These are phyloP conservation scores for Tylochromis polylepis DNA, from an alignment of 2,113 vertebrate species.

Conservation along the genomic window DNA sequence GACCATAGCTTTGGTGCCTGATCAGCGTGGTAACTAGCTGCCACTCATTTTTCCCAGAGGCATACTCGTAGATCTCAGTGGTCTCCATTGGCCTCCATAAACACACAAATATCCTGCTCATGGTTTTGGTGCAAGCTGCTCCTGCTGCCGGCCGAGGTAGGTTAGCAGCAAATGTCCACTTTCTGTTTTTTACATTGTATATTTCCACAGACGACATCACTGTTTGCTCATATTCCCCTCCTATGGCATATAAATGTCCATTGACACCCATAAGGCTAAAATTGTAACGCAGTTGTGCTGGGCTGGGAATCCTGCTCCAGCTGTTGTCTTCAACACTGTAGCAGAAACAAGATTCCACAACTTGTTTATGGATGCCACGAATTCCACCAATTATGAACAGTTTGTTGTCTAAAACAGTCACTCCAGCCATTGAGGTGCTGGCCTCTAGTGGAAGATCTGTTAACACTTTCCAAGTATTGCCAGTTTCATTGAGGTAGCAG, in stretches of 20 bases:
- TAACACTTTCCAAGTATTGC: constrained; percentile 79
- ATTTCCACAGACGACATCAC: constrained; percentile 81
- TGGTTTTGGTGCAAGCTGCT: constrained; percentile 76
- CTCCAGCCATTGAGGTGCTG: constrained; percentile 86
- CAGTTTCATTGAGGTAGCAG: constrained; percentile 83
- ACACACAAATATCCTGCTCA: constrained; percentile 85
- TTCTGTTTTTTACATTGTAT: constrained; percentile 65
- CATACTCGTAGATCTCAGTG: constrained; percentile 80
- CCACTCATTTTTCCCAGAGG: constrained; percentile 68
- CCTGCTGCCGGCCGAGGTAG: constrained; percentile 78
- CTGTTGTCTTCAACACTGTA: constrained; percentile 65
- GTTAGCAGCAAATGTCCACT: constrained; percentile 78
- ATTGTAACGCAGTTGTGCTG: constrained; percentile 82
- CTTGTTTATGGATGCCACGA: constrained; percentile 77
- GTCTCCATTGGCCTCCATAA: constrained; percentile 85
- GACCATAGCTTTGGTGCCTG: constrained; percentile 83
- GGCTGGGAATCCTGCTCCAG: constrained; percentile 79
- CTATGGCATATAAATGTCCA: constrained; percentile 79
- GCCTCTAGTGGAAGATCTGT: constrained; percentile 79
- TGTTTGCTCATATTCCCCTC: constrained; percentile 78
- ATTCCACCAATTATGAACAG: constrained; percentile 86
- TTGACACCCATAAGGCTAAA: constrained; percentile 75
- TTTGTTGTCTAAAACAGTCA: constrained; percentile 83
- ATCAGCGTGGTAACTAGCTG: constrained; percentile 74
- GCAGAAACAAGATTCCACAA: constrained; percentile 82